Evolutionary conservation across 2,888 invertebrate species (phyloP).

Genomic region (Bombylius major): DNA sequence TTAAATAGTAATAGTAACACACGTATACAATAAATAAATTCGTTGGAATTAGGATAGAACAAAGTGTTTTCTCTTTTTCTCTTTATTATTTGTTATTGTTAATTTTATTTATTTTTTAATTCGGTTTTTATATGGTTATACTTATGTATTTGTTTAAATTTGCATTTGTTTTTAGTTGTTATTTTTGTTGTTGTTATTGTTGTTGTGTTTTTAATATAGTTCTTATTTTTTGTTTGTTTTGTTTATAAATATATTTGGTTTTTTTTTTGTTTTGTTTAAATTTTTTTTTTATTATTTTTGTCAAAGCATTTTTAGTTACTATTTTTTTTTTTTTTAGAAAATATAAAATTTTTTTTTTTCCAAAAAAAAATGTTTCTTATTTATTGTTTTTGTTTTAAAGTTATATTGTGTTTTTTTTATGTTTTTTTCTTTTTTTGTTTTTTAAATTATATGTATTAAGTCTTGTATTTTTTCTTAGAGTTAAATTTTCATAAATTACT

Average conservation of each 20-base stretch:
- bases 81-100: slow-evolving; percentile 1
- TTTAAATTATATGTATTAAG: background rate
- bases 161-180: background rate
- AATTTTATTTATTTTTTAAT: background rate
- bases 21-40: background rate
- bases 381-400: no score
- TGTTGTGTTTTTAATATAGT: background rate
- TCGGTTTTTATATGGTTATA: background rate
- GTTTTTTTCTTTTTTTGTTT: background rate
- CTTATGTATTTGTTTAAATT: background rate
- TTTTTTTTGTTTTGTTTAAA: background rate
- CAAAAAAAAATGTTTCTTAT: no score
- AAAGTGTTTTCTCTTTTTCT: background rate
- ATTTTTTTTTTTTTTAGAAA: no score
- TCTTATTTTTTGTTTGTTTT: background rate
- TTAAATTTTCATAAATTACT: background rate
- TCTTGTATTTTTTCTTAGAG: background rate
- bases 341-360: no score
- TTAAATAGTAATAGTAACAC: background rate
- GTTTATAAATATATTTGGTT: background rate
- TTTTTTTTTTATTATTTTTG: no score
- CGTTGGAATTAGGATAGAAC: background rate
- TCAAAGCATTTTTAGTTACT: no score
- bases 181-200: background rate
- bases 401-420: background rate